These are phyloP conservation scores for Drosophila chauvacae DNA, from an alignment of 1,140 invertebrate species.

Conservation along the genomic window DNA sequence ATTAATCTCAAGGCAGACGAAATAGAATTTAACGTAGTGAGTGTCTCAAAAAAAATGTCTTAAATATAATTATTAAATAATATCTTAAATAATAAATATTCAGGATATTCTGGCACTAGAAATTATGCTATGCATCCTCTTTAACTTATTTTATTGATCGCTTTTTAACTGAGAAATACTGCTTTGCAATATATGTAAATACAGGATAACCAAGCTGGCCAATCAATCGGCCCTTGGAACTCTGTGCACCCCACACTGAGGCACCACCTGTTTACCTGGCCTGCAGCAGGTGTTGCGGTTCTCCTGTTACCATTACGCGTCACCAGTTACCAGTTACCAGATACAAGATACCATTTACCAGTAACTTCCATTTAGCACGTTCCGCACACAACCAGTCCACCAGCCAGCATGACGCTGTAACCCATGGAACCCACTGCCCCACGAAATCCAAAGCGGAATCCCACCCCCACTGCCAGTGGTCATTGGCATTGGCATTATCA, in stretches of 20 bases:
- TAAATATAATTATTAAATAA: no score
- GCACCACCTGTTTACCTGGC: background rate
- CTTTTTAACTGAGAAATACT: background rate
- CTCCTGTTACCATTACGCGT: conserved; percentile 4
- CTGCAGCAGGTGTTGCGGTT: conserved; percentile 15
- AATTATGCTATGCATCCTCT: background rate
- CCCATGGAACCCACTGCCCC: background rate
- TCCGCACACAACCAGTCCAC: conserved; percentile 23
- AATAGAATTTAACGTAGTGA: background rate
- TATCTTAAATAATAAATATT: no score
- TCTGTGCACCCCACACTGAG: background rate
- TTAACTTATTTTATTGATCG: background rate
- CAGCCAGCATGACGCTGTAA: conserved; percentile 50
- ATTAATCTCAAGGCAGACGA: background rate
- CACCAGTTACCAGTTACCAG: conserved; percentile 12
- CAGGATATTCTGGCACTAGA: no score
- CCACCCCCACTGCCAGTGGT: conserved; percentile 2
- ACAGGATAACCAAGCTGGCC: conserved; percentile 3
- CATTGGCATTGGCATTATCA: conserved; percentile 59
- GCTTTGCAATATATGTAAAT: no score
- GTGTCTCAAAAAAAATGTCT: no score
- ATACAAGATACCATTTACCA: conserved; percentile 7
- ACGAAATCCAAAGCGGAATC: background rate
- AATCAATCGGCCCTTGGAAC: background rate
- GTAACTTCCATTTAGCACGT: conserved; percentile 42